Percentiles rank a stretch among this genome's conserved stretches.
These are phyloP conservation scores for Trypoxylus dichotomus DNA, from an alignment of 1,140 invertebrate genomes.

Conservation along the genomic window DNA sequence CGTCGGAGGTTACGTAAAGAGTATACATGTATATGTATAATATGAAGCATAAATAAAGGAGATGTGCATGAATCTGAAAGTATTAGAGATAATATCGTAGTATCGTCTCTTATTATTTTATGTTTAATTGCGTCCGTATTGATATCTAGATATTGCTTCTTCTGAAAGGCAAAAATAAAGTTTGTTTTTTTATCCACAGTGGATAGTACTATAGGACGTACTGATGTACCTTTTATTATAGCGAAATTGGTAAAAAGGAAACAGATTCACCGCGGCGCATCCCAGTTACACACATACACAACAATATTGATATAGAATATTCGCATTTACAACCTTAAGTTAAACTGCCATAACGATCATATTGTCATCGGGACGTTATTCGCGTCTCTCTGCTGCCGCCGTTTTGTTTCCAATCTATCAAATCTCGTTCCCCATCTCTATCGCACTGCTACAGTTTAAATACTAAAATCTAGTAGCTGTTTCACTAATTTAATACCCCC, in stretches of 20 bases:
- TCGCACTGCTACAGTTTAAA: constrained; percentile 11
- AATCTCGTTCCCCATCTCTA: constrained; percentile 8
- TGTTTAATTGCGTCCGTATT: no score
- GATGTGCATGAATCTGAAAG: no score
- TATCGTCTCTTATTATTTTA: no score
- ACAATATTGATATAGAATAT: neutral
- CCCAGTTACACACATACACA: neutral
- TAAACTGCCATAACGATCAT: constrained; percentile 23
- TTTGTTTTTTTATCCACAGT: no score
- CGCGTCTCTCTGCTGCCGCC: neutral
- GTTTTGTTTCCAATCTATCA: constrained; percentile 23
- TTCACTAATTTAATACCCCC: constrained; percentile 16
- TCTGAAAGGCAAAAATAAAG: no score
- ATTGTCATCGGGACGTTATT: constrained; percentile 1
- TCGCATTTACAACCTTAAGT: constrained; percentile 21
- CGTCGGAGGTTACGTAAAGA: neutral
- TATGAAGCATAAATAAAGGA: no score
- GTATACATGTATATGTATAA: neutral
- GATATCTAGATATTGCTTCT: no score
- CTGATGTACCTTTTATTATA: neutral
- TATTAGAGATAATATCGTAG: no score
- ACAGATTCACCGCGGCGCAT: constrained; percentile 1
- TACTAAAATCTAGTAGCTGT: constrained; percentile 21
- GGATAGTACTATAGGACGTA: neutral
- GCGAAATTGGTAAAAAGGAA: neutral